Base-by-base conservation (phyloP, 2,888 invertebrate species). In the Ligdia adustata region DNA sequence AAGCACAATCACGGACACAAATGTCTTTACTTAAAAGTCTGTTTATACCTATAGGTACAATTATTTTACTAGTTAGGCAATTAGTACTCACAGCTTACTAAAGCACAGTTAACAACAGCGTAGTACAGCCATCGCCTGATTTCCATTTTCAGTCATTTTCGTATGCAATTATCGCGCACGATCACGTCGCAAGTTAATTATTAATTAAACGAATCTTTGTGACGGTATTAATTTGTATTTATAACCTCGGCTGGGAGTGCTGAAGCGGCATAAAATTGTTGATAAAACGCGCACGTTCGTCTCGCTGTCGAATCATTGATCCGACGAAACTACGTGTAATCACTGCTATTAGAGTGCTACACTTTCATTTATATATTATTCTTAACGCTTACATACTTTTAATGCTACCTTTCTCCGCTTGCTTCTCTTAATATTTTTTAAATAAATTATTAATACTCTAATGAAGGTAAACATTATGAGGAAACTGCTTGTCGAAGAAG, bases 131-230 rank as follows among this genome's bases (percentile, higher is more conserved):
- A 74, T 62, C 60, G 63, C 52, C 66, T 64, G 67, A 80, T 75
- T 76, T 82, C 82, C 89, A 89, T 89, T 82, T 84, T 87, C 61
- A 60, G 74, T 61, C 89, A 89, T 89, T 75, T 82, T 88, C 63
- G 68, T 65, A 61, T 57, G 46, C 50, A 58, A 64, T 51, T 49
- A 60, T 52, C 55, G 39, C 61, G 52, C 53, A 27, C 24, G 48
- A 51, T 55, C 52, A 56, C 57, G 53, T 53, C 60, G 48, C 58
- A 52, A 57, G 60, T 60, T 58, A 60, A 61, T 53, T 60, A 64
- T 67, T 57, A 64, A 62, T 63, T 69, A 52, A 53, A 43, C 53
- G 63, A 65, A 62, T 57, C 58, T 59, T 41, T 41, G 40, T 34
- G 37, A 57, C 50, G 51, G 44, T 57, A 56, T 63, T 62, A 57